Evolutionary conservation across 2,888 invertebrate genomes (phyloP).

Genomic region (Megastigmus dorsalis): DNA sequence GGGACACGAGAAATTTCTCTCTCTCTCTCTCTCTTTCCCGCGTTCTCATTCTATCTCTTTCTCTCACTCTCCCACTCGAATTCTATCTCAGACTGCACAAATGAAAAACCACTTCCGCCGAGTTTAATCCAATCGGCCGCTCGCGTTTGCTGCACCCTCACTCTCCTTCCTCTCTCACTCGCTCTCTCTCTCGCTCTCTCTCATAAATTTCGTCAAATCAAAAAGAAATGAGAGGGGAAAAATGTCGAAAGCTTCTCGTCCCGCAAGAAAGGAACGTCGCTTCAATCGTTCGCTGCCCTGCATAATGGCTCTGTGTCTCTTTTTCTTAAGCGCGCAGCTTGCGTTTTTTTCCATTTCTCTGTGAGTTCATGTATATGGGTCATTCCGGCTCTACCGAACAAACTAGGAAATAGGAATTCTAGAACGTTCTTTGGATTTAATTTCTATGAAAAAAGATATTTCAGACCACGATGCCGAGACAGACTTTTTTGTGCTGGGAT

Average conservation of each 20-base stretch:
- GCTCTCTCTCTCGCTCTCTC: slow-evolving; percentile 26
- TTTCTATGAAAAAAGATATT: no score
- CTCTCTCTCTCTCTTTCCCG: background rate
- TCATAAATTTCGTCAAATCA: slow-evolving; percentile 52
- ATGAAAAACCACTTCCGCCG: slow-evolving; percentile 54
- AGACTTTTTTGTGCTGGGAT: no score
- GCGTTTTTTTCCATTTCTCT: no score
- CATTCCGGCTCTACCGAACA: no score
- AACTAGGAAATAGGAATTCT: no score
- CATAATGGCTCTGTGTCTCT: slow-evolving; percentile 8
- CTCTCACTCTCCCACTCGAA: slow-evolving; percentile 12
- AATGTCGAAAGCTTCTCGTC: slow-evolving; percentile 9
- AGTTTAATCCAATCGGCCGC: slow-evolving; percentile 53
- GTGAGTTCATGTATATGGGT: no score
- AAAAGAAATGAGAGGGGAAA: slow-evolving; percentile 46
- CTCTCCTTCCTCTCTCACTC: slow-evolving; percentile 14
- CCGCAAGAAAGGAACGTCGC: slow-evolving; percentile 5
- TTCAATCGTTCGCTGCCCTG: slow-evolving; percentile 15
- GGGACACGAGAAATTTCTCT: background rate
- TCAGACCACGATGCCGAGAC: no score
- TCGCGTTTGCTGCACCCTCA: no score
- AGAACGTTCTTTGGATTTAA: no score
- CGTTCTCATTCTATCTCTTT: background rate
- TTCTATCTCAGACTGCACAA: slow-evolving; percentile 48
- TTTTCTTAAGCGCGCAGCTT: background rate